Evolutionary conservation across 37 sponge, comb jelly and placozoan genomes (phyloP).

Genomic region (Chondrosia reniformis): DNA sequence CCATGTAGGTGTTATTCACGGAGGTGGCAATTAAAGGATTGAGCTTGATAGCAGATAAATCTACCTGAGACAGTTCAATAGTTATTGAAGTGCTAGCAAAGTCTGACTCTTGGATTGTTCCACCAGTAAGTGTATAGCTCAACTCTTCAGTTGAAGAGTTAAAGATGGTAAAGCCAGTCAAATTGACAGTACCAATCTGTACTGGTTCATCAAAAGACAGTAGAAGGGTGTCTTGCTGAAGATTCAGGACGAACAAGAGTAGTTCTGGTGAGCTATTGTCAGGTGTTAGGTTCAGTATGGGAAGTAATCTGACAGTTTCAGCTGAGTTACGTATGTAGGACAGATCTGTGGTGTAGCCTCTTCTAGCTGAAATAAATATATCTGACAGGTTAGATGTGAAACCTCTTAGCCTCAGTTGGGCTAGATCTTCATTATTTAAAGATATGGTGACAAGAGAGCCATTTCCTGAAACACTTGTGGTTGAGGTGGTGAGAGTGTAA

Average conservation of each 20-base stretch:
- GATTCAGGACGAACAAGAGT: constrained; percentile 45
- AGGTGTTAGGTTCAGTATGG: constrained; percentile 57
- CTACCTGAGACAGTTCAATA: constrained; percentile 43
- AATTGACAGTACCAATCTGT: constrained; percentile 34
- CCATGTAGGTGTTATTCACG: constrained; percentile 57
- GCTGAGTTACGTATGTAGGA: constrained; percentile 63
- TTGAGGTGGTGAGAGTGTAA: constrained; percentile 52
- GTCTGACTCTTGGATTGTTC: constrained; percentile 26
- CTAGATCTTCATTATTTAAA: constrained; percentile 55
- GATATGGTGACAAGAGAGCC: constrained; percentile 27
- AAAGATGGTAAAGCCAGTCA: constrained; percentile 48
- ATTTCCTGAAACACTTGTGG: constrained; percentile 25
- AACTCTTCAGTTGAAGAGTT: background rate
- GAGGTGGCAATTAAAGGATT: constrained; percentile 60
- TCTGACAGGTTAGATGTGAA: constrained; percentile 34
- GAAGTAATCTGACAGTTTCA: constrained; percentile 26
- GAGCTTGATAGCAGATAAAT: constrained; percentile 71
- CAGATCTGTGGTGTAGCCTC: constrained; percentile 60
- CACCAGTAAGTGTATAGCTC: constrained; percentile 37
- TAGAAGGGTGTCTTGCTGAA: constrained; percentile 37
- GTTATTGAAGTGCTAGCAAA: constrained; percentile 16
- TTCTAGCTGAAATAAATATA: constrained; percentile 54
- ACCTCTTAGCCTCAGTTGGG: constrained; percentile 41
- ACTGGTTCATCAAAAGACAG: constrained; percentile 88
- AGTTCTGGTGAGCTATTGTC: constrained; percentile 66